Evolutionary conservation across 2,797 vertebrate species (phyloP).

Genomic region (Streptopelia turtur): DNA sequence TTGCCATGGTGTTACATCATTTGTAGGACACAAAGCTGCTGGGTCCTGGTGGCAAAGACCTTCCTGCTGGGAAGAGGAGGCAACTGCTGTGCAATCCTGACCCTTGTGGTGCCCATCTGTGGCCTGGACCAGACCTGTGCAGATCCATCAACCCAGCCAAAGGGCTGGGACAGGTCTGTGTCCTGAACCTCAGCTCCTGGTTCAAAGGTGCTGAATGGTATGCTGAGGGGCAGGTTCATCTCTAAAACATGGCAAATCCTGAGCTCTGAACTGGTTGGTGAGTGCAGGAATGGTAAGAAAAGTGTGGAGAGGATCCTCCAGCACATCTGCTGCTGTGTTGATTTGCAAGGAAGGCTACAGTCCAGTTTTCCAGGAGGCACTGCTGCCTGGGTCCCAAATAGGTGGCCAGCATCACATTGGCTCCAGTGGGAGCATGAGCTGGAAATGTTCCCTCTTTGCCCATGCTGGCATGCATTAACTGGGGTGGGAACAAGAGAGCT

Average conservation of each 20-base stretch:
- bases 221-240: neutral
- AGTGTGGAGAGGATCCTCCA: neutral
- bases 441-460: neutral
- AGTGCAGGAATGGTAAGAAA: neutral
- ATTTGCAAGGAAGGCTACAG: neutral
- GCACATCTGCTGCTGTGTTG: neutral
- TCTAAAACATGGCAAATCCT: neutral
- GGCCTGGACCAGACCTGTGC: neutral
- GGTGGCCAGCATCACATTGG: neutral
- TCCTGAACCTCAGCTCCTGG: neutral
- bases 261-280: neutral
- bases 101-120: rapidly evolving
- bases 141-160: neutral
- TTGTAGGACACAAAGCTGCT: neutral
- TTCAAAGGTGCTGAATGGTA: neutral
- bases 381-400: neutral
- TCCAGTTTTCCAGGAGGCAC: neutral
- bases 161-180: neutral
- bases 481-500: neutral
- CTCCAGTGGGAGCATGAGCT: neutral
- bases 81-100: neutral
- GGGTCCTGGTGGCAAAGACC: neutral
- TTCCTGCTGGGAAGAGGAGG: neutral
- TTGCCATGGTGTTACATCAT: neutral
- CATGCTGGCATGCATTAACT: neutral